phyloP scores from a whole-genome alignment of 2,888 invertebrate species.

The Dasypolia templi region DNA sequence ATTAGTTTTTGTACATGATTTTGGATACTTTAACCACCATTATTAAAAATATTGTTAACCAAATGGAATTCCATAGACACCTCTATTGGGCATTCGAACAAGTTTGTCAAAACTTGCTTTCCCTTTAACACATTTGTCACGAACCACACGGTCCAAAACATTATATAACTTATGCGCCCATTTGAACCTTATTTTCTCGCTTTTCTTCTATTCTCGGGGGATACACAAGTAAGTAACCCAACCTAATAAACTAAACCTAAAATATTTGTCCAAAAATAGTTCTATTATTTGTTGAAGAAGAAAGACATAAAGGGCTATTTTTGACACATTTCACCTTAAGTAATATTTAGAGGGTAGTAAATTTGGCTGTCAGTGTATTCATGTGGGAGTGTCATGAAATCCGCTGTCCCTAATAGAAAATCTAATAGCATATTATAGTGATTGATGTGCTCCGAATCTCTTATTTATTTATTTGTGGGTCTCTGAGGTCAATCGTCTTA shows the following conservation, averaged over 20 bases:
- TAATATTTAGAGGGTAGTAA: conserved; percentile 46
- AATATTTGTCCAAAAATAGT: conserved; percentile 22
- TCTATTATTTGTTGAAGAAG: conserved; percentile 23
- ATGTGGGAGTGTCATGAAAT: conserved; percentile 39
- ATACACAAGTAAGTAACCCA: conserved; percentile 16
- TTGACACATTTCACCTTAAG: conserved; percentile 32
- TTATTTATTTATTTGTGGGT: conserved; percentile 42
- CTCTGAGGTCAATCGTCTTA: conserved; percentile 29
- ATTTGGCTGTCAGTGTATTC: conserved; percentile 47
- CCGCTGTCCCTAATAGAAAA: conserved; percentile 32
- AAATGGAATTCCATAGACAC: not conserved
- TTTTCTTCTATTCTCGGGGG: conserved; percentile 36
- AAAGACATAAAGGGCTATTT: conserved; percentile 32
- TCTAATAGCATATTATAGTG: conserved; percentile 26
- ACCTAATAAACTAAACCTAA: too few relatives aligned
- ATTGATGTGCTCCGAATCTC: conserved; percentile 35
- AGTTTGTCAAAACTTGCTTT: conserved; percentile 34
- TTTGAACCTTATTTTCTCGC: conserved; percentile 33
- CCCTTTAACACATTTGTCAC: conserved; percentile 25
- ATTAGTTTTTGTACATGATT: not conserved
- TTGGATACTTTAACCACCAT: not conserved
- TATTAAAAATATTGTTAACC: not conserved
- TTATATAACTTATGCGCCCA: conserved; percentile 25
- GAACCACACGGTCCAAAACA: conserved; percentile 25
- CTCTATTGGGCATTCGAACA: conserved; percentile 4